Evolutionary conservation across 2,113 vertebrate species (phyloP).

Genomic region (Theristicus caerulescens): DNA sequence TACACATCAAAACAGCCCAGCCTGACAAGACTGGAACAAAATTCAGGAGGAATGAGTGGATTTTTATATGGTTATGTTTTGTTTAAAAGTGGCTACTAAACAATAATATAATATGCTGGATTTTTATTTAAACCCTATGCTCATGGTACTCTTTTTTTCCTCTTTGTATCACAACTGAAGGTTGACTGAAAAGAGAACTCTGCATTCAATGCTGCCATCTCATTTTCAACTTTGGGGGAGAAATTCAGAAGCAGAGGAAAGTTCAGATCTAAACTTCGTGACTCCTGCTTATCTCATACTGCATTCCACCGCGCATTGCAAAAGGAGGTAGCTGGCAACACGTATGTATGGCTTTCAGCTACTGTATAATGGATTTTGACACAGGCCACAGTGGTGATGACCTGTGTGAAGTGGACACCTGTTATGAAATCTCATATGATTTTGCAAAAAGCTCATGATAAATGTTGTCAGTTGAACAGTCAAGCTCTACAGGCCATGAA

Average conservation of each 20-base stretch:
- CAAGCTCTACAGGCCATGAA: constrained; percentile 33
- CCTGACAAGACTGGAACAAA: constrained; percentile 44
- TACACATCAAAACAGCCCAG: neutral
- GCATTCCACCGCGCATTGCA: neutral
- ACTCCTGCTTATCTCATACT: neutral
- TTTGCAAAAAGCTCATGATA: constrained; percentile 55
- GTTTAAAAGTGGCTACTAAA: constrained; percentile 5
- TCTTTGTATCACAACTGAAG: neutral
- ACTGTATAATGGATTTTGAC: constrained; percentile 54
- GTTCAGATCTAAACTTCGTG: neutral
- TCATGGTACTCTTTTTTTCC: neutral
- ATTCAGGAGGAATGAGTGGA: constrained; percentile 25
- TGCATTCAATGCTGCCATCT: neutral
- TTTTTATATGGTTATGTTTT: constrained; percentile 2
- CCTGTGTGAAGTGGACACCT: constrained; percentile 54
- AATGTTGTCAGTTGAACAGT: constrained; percentile 57
- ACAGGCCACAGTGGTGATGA: constrained; percentile 41
- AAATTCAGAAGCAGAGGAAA: neutral
- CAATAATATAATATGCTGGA: neutral
- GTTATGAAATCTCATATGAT: constrained; percentile 64
- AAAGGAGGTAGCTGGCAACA: constrained; percentile 25
- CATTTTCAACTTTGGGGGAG: neutral
- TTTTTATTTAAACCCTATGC: constrained; percentile 29
- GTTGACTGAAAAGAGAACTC: neutral
- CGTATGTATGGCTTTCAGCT: neutral